phyloP scores from a whole-genome alignment of 2,113 vertebrate species.

The Dunckerocampus dactyliophorus region DNA sequence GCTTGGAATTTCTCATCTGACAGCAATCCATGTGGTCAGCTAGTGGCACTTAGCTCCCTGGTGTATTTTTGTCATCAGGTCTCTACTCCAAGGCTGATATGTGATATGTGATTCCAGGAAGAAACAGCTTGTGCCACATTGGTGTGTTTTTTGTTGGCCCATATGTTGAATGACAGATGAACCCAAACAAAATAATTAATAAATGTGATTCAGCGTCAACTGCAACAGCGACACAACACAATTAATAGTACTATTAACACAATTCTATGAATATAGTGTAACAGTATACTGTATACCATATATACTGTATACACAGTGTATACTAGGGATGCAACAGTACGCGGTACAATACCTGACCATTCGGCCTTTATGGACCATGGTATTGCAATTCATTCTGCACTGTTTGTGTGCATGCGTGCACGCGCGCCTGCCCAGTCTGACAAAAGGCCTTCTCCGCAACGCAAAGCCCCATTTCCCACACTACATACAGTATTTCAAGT shows the following conservation, averaged over 20 bases:
- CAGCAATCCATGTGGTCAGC: constrained; percentile 36
- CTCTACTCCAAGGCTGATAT: constrained; percentile 29
- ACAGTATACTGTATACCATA: too few relatives aligned
- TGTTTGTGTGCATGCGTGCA: too few relatives aligned
- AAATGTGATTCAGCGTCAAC: constrained; percentile 11
- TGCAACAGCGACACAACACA: neutral
- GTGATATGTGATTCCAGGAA: constrained; percentile 51
- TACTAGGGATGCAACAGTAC: neutral
- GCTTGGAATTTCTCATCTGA: constrained; percentile 41
- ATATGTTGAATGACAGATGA: neutral
- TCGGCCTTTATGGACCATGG: too few relatives aligned
- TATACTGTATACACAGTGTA: too few relatives aligned
- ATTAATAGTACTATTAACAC: neutral
- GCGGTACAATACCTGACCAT: too few relatives aligned
- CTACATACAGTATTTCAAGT: too few relatives aligned
- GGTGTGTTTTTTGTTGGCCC: constrained; percentile 14
- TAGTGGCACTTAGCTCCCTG: constrained; percentile 35
- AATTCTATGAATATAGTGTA: too few relatives aligned
- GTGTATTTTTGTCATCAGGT: constrained; percentile 66
- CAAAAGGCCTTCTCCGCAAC: too few relatives aligned
- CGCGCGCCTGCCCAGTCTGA: too few relatives aligned
- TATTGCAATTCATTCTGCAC: too few relatives aligned
- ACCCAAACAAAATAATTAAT: neutral
- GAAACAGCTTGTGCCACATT: constrained; percentile 41
- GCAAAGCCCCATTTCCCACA: too few relatives aligned